A percentile compares a stretch with the other conserved stretches of the same genome.
Evolutionary conservation across 2,113 vertebrate species (phyloP).

Genomic region (Paraplagusia blochii): DNA sequence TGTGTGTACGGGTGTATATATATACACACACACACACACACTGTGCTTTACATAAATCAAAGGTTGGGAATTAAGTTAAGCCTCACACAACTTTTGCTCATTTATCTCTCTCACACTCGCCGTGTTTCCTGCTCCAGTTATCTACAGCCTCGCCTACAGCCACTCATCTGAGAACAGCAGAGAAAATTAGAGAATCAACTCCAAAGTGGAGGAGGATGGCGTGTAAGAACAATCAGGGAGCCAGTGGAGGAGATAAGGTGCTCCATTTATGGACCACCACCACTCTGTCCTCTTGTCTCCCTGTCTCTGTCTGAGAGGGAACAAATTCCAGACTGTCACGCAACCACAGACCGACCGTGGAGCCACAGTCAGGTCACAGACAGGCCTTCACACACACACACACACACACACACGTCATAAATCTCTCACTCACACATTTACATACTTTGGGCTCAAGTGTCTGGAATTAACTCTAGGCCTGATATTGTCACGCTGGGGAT

Average conservation of each 20-base stretch:
- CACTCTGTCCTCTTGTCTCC: slow-evolving; percentile 39
- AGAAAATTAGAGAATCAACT: slow-evolving; percentile 60
- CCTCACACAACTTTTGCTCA: slow-evolving; percentile 23
- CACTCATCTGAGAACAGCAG: slow-evolving; percentile 59
- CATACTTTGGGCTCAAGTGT: slow-evolving; percentile 26
- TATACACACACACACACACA: slow-evolving; percentile 9
- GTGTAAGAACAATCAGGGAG: slow-evolving; percentile 57
- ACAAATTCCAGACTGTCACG: slow-evolving; percentile 41
- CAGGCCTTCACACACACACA: slow-evolving; percentile 52
- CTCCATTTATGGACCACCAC: slow-evolving; percentile 51
- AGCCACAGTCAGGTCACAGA: slow-evolving; percentile 56
- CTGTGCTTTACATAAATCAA: slow-evolving; percentile 42
- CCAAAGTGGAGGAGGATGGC: slow-evolving; percentile 55
- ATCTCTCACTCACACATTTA: slow-evolving; percentile 30
- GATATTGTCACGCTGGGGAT: no score
- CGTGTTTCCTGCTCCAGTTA: slow-evolving; percentile 55
- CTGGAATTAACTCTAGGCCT: slow-evolving; percentile 33
- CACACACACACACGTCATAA: slow-evolving; percentile 41
- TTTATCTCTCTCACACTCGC: slow-evolving; percentile 33
- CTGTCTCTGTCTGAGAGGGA: slow-evolving; percentile 31
- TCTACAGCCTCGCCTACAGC: slow-evolving; percentile 54
- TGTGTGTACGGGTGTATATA: slow-evolving; percentile 2
- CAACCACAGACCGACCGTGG: slow-evolving; percentile 10
- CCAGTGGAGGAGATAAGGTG: slow-evolving; percentile 51
- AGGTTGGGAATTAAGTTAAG: slow-evolving; percentile 37